Conservation (phyloP, 2,888 invertebrate species). For the Xanthostigma xanthostigma region DNA sequence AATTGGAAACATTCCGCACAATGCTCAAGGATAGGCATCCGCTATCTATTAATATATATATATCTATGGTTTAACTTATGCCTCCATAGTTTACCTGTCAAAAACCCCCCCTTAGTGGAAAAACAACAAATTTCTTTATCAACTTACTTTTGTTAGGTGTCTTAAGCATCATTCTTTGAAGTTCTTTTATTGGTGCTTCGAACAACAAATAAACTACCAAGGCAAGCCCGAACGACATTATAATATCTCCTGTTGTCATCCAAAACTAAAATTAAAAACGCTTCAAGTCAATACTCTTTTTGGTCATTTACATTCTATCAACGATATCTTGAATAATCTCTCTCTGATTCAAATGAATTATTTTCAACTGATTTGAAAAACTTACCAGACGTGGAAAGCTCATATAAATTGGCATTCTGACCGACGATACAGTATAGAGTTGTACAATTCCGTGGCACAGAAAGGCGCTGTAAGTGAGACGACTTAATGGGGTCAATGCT, state of each 20-base stretch:
- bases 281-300: neutral
- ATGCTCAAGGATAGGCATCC: no score
- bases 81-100: no score
- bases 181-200: constrained; percentile 32
- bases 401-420: constrained; percentile 13
- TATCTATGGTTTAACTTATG: no score
- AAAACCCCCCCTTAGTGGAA: no score
- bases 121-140: no score
- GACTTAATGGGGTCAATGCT: constrained; percentile 20
- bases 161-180: constrained; percentile 15
- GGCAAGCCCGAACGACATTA: constrained; percentile 26
- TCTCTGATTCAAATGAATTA: neutral
- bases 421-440: constrained; percentile 17
- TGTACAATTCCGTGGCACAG: constrained; percentile 24
- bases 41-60: no score
- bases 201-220: constrained; percentile 29
- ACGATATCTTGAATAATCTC: no score
- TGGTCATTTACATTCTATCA: no score
- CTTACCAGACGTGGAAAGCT: neutral
- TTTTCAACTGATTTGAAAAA: neutral
- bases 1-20: no score
- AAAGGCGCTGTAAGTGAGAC: constrained; percentile 24
- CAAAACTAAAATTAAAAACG: constrained; percentile 23
- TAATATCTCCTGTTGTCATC: constrained; percentile 25
- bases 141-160: neutral